Percentiles rank a stretch among this genome's conserved stretches.
Conservation (phyloP, 1,140 invertebrate species). For the Macrocentrus cingulum region DNA sequence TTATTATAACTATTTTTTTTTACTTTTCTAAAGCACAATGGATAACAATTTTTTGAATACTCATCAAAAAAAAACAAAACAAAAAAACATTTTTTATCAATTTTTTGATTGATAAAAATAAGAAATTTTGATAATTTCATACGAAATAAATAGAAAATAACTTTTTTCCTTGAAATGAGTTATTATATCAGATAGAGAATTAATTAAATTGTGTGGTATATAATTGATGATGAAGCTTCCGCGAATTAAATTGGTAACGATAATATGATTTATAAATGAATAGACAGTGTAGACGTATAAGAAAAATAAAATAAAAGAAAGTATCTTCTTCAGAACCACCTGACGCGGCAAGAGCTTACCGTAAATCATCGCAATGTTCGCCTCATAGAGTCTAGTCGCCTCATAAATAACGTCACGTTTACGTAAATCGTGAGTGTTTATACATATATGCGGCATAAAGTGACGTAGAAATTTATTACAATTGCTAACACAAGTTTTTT, state of each 20-base stretch:
- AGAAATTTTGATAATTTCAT: no score
- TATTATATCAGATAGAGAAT: no score
- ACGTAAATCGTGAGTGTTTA: conserved; percentile 21
- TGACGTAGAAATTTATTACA: conserved; percentile 5
- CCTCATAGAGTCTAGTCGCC: conserved; percentile 23
- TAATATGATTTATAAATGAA: not conserved
- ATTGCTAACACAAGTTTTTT: conserved; percentile 6
- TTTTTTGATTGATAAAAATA: no score
- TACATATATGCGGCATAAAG: not conserved
- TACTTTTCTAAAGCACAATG: no score
- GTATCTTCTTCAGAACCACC: not conserved
- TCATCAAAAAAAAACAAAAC: no score
- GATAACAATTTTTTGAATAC: no score
- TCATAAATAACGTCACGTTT: conserved; percentile 14
- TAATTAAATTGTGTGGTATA: no score
- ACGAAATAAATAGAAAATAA: no score
- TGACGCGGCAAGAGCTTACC: conserved; percentile 1
- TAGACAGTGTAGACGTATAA: no score
- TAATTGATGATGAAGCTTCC: conserved; percentile 1
- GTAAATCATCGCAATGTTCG: conserved; percentile 9
- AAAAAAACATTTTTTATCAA: no score
- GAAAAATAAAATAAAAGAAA: not conserved
- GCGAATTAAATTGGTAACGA: not conserved
- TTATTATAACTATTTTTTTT: conserved; percentile 4
- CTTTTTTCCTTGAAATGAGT: no score